Base-by-base conservation (phyloP, 2,888 invertebrate species). In the Calameuta filiformis region DNA sequence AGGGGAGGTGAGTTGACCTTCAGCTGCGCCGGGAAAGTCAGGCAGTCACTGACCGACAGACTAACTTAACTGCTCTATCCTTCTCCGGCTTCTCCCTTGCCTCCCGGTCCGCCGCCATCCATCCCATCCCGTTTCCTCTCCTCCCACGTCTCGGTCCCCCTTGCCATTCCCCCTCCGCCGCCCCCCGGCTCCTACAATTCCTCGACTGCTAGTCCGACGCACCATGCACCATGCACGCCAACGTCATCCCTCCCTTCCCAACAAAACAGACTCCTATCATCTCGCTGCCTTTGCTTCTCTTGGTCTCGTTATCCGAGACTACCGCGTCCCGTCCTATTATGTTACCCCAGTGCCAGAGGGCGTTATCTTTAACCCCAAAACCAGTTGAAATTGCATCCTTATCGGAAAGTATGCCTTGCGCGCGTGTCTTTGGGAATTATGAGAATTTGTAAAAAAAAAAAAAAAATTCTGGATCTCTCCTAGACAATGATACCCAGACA, bases 41-140 rank as follows among this genome's bases (percentile, higher is more conserved):
- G 89, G 88, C 91, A 90, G 90, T 91, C 91, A 91, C 91, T 91
- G 91, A 91, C 90, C 91, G 91, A 90, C 90, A 90, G 90, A 91
- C 91, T 90, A 90, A 91, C 91, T 90, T 91, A 90, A 90, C 89
- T 88, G 88, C 89, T 90, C 89, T 89, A 88, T 89, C 89, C 87
- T 88, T 88, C 86, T 87, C 85, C 83, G 83, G 85, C 84, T 86
- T 84, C 83, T 83, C 83, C 82, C 83, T 82, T 73, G 35, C 69
- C 69, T 76, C 77, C 81, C 79, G 78, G 77, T 78, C 78, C 35
- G 78, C 79, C 75, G 79, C 79, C 80, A 79, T 83, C 81, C 83
- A 40, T 40, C 83, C 83, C 82, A 79, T 85, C 83, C 84, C 82
- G 82, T 81, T 83, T 81, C 81, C 77, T 81, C 82, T 81, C 81